Evolutionary conservation across 2,888 invertebrate genomes (phyloP).

Genomic region (Leucania comma): DNA sequence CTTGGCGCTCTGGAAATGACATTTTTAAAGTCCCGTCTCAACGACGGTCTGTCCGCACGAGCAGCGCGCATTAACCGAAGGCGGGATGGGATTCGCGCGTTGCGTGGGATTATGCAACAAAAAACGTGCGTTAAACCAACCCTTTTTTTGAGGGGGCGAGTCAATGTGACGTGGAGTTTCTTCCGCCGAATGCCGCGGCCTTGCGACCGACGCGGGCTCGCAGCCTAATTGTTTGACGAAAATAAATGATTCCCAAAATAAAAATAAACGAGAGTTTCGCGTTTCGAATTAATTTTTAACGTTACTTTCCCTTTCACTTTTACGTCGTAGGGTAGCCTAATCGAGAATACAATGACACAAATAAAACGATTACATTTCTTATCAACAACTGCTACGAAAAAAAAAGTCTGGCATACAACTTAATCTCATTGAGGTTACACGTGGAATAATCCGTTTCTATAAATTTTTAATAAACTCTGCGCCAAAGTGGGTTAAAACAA

Average conservation of each 20-base stretch:
- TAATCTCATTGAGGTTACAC: slow-evolving; percentile 57
- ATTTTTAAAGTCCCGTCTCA: slow-evolving; percentile 83
- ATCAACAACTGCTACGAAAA: slow-evolving; percentile 64
- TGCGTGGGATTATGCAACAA: slow-evolving; percentile 85
- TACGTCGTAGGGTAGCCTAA: slow-evolving; percentile 74
- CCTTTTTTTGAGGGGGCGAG: slow-evolving; percentile 81
- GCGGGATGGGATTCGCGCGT: slow-evolving; percentile 74
- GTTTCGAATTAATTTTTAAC: slow-evolving; percentile 86
- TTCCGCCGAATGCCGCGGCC: slow-evolving; percentile 80
- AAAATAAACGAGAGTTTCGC: slow-evolving; percentile 88
- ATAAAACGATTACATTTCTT: slow-evolving; percentile 67
- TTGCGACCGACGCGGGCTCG: slow-evolving; percentile 80
- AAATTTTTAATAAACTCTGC: slow-evolving; percentile 43
- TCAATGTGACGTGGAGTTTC: slow-evolving; percentile 86
- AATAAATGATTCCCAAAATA: slow-evolving; percentile 89
- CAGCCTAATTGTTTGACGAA: slow-evolving; percentile 89
- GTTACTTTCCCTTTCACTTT: slow-evolving; percentile 79
- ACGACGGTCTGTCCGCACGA: slow-evolving; percentile 74
- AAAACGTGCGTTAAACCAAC: slow-evolving; percentile 84
- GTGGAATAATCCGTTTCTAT: slow-evolving; percentile 47
- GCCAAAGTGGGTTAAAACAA: slow-evolving; percentile 34
- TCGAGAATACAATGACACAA: slow-evolving; percentile 70
- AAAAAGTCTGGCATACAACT: slow-evolving; percentile 51
- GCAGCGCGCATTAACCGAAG: slow-evolving; percentile 75
- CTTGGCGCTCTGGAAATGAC: slow-evolving; percentile 84